Base-by-base conservation (phyloP, 2,888 invertebrate genomes). In the Chydorus sphaericus region DNA sequence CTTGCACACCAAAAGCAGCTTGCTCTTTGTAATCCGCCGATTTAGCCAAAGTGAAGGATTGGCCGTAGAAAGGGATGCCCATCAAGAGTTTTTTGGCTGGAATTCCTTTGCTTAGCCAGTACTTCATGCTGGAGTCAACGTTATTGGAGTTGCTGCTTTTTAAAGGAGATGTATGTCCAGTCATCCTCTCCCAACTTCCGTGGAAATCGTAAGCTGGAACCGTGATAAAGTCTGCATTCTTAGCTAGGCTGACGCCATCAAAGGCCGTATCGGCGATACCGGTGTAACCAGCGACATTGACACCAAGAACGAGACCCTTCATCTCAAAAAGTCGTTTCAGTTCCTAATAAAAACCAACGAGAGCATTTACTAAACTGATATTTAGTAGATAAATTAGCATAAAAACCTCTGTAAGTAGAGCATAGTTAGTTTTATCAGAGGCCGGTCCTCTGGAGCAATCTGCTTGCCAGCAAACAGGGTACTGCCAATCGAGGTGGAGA, bases 391-490 rank as follows among this genome's bases (percentile, higher is more conserved):
- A 4, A 16, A 31, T 28, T n/a, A 16, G 16, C 20, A 61, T 62
- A 1, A 61, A 58, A 3, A 61, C 38, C 4, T 85, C 69, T 81
- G 76, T 70, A 18, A 91, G 74, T 67, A 81, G 82, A 0, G 82
- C 81, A 61, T 84, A 85, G 65, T 88, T 87, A 0, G 80, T 76
- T 64, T 79, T 83, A 65, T 91, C 91, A 20, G 81, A 79, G 0
- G 76, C 75, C 0, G 86, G 83, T 0, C 90, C 90, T 63, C 82
- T 83, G 44, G 80, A 79, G 67, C 90, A 91, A 66, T 89, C 83
- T 62, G 88, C 88, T 67, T 91, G 90, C 89, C 90, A 90, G 65
- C 90, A 91, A 59, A 83, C 84, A 0, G 93, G 93, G 67, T 93
- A 93, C 66, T 91, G 90, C 93, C 93, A 94, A 65, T 93, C 93